Percentiles rank a stretch among this genome's conserved stretches.
Conservation (phyloP, 2,113 vertebrate genomes). For the Pithys albifrons region DNA sequence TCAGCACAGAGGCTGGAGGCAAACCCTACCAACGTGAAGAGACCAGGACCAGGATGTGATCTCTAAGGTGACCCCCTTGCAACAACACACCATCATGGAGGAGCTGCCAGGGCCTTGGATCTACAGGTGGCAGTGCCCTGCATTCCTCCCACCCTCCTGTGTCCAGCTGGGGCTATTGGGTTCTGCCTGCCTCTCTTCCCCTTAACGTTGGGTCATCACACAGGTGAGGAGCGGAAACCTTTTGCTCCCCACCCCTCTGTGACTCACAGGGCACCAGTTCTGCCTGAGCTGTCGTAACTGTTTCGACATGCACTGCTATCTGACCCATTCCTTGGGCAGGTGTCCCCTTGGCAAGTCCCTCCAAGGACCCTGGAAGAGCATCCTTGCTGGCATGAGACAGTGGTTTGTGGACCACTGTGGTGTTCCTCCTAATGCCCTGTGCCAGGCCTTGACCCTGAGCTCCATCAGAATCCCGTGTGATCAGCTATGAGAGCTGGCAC, state of each 20-base stretch:
- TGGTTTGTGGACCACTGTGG: fast-evolving
- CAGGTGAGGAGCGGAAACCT: background rate
- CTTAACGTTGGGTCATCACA: background rate
- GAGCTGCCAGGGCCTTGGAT: background rate
- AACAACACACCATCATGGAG: fast-evolving
- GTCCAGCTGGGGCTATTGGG: fast-evolving
- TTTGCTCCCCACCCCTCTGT: fast-evolving
- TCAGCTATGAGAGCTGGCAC: background rate
- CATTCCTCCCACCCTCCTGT: background rate
- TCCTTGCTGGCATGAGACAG: background rate
- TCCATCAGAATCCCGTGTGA: background rate
- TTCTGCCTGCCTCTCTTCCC: background rate
- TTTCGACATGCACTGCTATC: fast-evolving
- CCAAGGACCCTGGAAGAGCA: background rate
- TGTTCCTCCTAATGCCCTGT: background rate
- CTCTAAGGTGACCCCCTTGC: background rate
- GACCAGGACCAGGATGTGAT: background rate
- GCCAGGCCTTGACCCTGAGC: background rate
- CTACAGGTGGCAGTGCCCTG: background rate
- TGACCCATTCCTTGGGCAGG: background rate
- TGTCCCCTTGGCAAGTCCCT: background rate
- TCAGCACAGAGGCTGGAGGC: background rate
- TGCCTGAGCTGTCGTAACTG: fast-evolving
- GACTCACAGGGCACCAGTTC: background rate
- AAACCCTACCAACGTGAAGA: background rate